These are phyloP conservation scores for Halyomorpha halys DNA, from an alignment of 1,140 invertebrate genomes.

Conservation along the genomic window DNA sequence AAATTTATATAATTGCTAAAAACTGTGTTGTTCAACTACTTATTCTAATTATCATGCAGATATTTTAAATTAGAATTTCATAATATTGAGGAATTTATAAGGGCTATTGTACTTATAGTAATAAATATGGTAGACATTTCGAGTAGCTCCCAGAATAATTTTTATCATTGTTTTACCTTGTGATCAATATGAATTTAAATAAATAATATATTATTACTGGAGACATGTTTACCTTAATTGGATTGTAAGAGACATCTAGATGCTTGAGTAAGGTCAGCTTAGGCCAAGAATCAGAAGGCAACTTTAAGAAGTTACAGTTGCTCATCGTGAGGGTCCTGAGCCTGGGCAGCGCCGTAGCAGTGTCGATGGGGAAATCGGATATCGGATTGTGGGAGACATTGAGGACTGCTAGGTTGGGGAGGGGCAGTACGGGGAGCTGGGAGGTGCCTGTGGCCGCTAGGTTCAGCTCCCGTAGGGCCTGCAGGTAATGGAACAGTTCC, in stretches of 20 bases:
- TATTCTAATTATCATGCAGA: no score
- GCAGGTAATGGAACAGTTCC: slow-evolving; percentile 77
- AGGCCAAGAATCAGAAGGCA: slow-evolving; percentile 51
- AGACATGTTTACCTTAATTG: slow-evolving; percentile 42
- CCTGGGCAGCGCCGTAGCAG: slow-evolving; percentile 50
- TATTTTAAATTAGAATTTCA: no score
- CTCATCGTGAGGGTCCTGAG: slow-evolving; percentile 54
- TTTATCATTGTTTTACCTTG: no score
- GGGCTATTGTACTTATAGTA: no score
- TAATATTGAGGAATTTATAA: no score
- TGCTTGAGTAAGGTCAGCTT: slow-evolving; percentile 46
- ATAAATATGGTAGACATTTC: no score
- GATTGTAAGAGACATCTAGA: slow-evolving; percentile 53
- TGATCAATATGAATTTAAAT: no score
- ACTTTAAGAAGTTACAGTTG: slow-evolving; percentile 51
- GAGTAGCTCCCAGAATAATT: no score
- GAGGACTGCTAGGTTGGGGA: slow-evolving; percentile 58
- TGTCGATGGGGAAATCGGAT: slow-evolving; percentile 46
- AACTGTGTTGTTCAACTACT: no score
- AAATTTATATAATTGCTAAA: no score
- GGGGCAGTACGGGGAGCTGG: slow-evolving; percentile 56
- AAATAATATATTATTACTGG: no score
- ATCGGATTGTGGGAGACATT: slow-evolving; percentile 67
- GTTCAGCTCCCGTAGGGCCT: slow-evolving; percentile 62
- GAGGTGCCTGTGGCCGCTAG: slow-evolving; percentile 62